These are phyloP conservation scores for Pseudeuparius sepicola DNA, from an alignment of 2,888 invertebrate genomes.

Conservation along the genomic window DNA sequence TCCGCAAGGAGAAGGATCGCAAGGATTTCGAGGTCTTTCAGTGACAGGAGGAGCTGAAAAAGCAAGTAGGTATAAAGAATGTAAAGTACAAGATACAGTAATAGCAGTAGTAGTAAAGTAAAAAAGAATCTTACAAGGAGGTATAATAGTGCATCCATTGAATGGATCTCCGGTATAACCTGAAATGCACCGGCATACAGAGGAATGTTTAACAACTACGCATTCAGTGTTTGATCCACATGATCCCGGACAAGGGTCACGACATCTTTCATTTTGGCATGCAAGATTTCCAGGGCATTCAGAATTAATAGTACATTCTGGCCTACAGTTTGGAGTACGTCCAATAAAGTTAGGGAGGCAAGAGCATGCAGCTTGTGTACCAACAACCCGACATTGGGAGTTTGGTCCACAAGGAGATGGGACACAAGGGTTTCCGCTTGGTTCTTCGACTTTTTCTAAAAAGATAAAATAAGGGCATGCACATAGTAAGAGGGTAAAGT, in stretches of 20 bases:
- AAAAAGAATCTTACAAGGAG: conserved; percentile 45
- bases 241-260: conserved; percentile 68
- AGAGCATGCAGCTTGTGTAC: conserved; percentile 48
- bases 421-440: conserved; percentile 46
- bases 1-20: conserved; percentile 58
- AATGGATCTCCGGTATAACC: conserved; percentile 62
- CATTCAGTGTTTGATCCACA: conserved; percentile 69
- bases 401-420: conserved; percentile 57
- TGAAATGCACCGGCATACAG: conserved; percentile 62
- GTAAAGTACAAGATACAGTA: conserved; percentile 12
- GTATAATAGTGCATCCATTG: conserved; percentile 45
- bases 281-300: conserved; percentile 67
- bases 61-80: conserved; percentile 16
- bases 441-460: conserved; percentile 35
- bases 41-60: conserved; percentile 40
- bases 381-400: conserved; percentile 49
- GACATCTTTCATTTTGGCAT: conserved; percentile 68
- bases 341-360: conserved; percentile 51
- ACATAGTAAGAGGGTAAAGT: conserved; percentile 4
- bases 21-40: conserved; percentile 44
- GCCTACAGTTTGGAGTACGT: conserved; percentile 52
- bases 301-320: conserved; percentile 59
- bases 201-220: conserved; percentile 65
- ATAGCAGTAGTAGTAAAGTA: conserved; percentile 8
- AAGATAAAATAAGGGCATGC: neutral